These are phyloP conservation scores for Argya squamiceps DNA, from an alignment of 2,797 vertebrate species.

Conservation along the genomic window DNA sequence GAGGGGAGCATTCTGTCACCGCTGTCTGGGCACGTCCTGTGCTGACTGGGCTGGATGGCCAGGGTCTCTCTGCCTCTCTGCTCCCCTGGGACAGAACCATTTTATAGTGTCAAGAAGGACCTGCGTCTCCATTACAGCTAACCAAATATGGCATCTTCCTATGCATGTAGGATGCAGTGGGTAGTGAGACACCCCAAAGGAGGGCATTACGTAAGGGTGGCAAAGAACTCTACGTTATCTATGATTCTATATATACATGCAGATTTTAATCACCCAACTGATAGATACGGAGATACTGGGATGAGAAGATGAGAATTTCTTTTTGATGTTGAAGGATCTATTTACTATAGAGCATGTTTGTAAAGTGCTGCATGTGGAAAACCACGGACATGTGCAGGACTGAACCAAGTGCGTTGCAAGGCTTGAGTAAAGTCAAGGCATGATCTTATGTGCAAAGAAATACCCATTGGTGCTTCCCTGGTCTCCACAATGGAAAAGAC, in stretches of 20 bases:
- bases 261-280: constrained; percentile 52
- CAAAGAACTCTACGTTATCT: background rate
- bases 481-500: rapidly evolving
- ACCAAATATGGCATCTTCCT: constrained; percentile 62
- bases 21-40: background rate
- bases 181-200: background rate
- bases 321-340: background rate
- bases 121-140: rapidly evolving
- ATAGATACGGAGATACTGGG: background rate
- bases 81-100: background rate
- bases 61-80: background rate
- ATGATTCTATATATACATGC: background rate
- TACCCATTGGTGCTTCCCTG: background rate
- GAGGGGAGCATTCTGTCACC: background rate
- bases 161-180: background rate
- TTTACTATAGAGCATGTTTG: rapidly evolving
- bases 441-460: rapidly evolving
- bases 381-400: rapidly evolving
- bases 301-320: background rate
- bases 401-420: rapidly evolving
- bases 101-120: background rate
- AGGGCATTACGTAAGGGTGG: constrained; percentile 10
- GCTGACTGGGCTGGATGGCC: background rate
- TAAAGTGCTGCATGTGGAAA: background rate
- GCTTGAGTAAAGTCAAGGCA: background rate